phyloP scores from a whole-genome alignment of 2,888 invertebrate species.

The Clusia tigrina region DNA sequence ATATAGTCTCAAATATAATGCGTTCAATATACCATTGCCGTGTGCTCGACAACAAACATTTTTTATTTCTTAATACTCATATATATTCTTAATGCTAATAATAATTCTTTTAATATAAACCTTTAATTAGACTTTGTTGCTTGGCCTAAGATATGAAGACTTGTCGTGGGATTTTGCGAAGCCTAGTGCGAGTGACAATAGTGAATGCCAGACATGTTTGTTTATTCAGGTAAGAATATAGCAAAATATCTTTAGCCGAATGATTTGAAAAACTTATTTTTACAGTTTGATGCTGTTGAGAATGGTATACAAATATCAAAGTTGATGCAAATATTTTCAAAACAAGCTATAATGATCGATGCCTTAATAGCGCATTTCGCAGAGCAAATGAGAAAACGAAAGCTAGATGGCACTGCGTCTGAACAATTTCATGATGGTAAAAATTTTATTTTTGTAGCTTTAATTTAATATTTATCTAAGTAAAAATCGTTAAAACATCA shows the following conservation, averaged over 20 bases:
- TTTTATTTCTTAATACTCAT: no score
- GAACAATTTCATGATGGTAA: conserved; percentile 65
- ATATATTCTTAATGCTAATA: no score
- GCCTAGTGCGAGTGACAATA: conserved; percentile 80
- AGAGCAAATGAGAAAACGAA: conserved; percentile 74
- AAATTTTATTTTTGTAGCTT: no score
- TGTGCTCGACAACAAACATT: no score
- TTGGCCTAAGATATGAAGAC: conserved; percentile 87
- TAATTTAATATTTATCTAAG: no score
- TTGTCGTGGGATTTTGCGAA: conserved; percentile 93
- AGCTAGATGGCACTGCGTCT: conserved; percentile 64
- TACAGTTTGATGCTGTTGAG: conserved; percentile 64
- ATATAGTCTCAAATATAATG: no score
- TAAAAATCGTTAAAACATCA: no score
- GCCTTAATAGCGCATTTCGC: conserved; percentile 84
- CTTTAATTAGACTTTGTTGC: conserved; percentile 77
- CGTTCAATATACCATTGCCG: no score
- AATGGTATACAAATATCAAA: conserved; percentile 64
- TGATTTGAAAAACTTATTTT: conserved; percentile 15
- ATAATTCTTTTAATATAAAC: no score
- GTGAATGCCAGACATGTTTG: conserved; percentile 88
- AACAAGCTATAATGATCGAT: conserved; percentile 87
- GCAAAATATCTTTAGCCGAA: background rate
- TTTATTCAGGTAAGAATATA: conserved; percentile 75
- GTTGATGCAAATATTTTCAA: conserved; percentile 67